Percentiles rank a stretch among this genome's conserved stretches.
Evolutionary conservation across 2,888 invertebrate species (phyloP).

Genomic region (Meta bourneti): DNA sequence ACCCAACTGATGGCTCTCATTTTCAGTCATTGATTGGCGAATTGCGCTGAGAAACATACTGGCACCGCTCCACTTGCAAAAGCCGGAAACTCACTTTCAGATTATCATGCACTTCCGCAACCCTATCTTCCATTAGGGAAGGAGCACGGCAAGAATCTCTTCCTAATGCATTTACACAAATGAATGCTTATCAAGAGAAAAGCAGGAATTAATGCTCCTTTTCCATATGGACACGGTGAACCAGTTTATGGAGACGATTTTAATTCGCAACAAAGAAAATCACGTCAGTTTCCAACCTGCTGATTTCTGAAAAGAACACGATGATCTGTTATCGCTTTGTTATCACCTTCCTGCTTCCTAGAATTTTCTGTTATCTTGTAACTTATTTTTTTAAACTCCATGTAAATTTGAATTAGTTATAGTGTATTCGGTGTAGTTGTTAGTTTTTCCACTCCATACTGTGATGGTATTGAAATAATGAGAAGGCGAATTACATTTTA

Average conservation of each 20-base stretch:
- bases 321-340: not conserved
- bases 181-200: constrained; percentile 10
- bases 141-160: not conserved
- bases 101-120: constrained; percentile 16
- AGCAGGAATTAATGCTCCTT: constrained; percentile 8
- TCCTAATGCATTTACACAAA: constrained; percentile 18
- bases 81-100: constrained; percentile 17
- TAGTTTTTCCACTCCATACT: no score
- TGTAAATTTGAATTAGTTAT: no score
- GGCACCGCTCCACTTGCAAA: constrained; percentile 15
- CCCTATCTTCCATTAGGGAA: constrained; percentile 10
- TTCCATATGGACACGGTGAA: constrained; percentile 6
- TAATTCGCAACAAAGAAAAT: not conserved
- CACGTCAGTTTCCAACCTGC: not conserved
- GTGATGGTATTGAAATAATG: no score
- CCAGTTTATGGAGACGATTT: not conserved
- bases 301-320: not conserved
- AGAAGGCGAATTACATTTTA: no score
- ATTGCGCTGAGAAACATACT: not conserved
- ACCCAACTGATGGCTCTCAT: not conserved
- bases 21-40: not conserved
- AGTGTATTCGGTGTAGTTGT: no score
- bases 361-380: not conserved
- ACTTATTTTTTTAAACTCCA: no score
- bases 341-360: not conserved